Conservation (phyloP, 2,888 invertebrate species). For the Patella depressa region DNA sequence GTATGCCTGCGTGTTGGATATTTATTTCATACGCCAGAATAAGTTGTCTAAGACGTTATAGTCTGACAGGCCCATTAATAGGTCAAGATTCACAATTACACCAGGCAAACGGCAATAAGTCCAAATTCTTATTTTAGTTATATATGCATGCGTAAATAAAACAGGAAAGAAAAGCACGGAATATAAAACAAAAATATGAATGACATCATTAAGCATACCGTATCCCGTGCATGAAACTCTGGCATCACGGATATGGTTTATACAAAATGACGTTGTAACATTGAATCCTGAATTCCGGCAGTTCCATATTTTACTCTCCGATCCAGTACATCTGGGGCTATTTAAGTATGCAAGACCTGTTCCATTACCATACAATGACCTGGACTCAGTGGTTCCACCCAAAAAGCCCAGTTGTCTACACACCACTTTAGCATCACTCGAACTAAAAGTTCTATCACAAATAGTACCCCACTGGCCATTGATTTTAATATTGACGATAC, state of each 20-base stretch:
- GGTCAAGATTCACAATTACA: too few relatives aligned
- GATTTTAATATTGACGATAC: constrained; percentile 48
- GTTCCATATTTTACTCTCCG: constrained; percentile 50
- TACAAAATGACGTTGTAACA: constrained; percentile 44
- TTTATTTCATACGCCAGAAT: too few relatives aligned
- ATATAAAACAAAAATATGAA: too few relatives aligned
- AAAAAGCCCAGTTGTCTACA: constrained; percentile 50
- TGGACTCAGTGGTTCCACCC: constrained; percentile 46
- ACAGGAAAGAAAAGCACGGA: too few relatives aligned
- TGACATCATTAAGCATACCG: constrained; percentile 32
- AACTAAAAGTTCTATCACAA: constrained; percentile 50
- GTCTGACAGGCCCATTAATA: too few relatives aligned
- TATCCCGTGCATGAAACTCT: constrained; percentile 52
- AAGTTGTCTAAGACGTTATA: too few relatives aligned
- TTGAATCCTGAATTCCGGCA: constrained; percentile 50
- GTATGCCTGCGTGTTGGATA: too few relatives aligned
- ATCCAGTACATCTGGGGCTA: constrained; percentile 47
- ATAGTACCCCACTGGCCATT: constrained; percentile 51
- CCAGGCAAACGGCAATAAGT: too few relatives aligned
- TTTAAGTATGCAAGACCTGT: constrained; percentile 49
- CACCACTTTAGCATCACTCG: constrained; percentile 47
- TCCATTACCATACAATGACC: constrained; percentile 46
- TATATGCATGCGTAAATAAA: too few relatives aligned
- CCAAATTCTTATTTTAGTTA: too few relatives aligned
- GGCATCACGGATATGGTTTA: constrained; percentile 48